Base-by-base conservation (phyloP, 2,888 invertebrate genomes). In the Nasonia oneida region DNA sequence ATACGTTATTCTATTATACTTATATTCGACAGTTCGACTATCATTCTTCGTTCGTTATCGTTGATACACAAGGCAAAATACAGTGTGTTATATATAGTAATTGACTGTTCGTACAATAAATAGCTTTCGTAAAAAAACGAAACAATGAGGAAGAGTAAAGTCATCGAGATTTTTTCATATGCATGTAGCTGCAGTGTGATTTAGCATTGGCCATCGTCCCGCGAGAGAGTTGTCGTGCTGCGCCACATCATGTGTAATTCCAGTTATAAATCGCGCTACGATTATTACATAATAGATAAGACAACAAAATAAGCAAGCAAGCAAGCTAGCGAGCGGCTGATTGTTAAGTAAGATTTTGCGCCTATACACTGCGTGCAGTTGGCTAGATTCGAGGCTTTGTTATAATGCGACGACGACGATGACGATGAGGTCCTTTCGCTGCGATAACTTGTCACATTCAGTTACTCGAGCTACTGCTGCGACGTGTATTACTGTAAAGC, bases 21-120 rank as follows among this genome's bases (percentile, higher is more conserved):
- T 67, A 12, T 23, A 15, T 29, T 67, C 14, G 64, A 67, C 64
- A 67, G 14, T 67, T 29, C 12, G 3, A 29, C 47, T 73, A 23
- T 47, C 3, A 71, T 50, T 71, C n/a, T 61, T 10, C 15, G n/a
- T 57, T 57, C 57, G 6, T 15, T 61, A 33, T 50, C 61, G 3
- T 61, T n/a, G 8, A 61, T 61, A 37, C 4, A 61, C 57, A 61
- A 61, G n/a, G 1, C 23, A 53, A 39, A 42, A 67, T 75, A 79
- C 57, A 79, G 37, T 74, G 47, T 79, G 61, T 76, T 67, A n/a
- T 37, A n/a, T 37, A 37, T 71, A 79, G 71, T 76, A 85, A 53
- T 83, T 87, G 87, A 87, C 83, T 87, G 81, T 85, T 70, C 83
- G 85, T 80, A 87, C 85, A 87, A 85, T 87, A 87, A 87, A 71